Base-by-base conservation (phyloP, 2,888 invertebrate genomes). In the Corythucha ciliata region DNA sequence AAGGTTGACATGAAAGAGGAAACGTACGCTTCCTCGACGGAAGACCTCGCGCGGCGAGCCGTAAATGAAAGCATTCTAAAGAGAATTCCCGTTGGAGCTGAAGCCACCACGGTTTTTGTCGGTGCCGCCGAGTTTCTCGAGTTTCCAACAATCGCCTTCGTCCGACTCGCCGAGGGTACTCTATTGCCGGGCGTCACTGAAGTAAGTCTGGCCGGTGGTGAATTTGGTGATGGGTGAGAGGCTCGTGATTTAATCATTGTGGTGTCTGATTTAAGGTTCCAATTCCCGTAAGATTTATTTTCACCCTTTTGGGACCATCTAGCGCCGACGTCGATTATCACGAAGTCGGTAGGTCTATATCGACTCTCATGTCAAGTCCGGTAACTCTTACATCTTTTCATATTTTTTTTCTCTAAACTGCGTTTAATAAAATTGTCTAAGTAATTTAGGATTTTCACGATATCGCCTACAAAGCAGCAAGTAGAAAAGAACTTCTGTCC, bases 271-370 rank as follows among this genome's bases (percentile, higher is more conserved):
- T 57, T 3, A 54, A 75, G 68, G 73, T 76, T 25, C 72, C 87
- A 2, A 83, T 96, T 60, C 94, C 94, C 0, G 89, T 91, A 34
- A 76, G 93, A 55, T 94, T 94, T 66, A 78, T 97, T 75, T 93
- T 94, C 66, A 80, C 93, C 46, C 72, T 96, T 14, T 72, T 97
- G 57, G 94, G 94, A 0, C 96, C 96, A 3, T 75, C 75, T 34
- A 78, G 78, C 42, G 79, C 83, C 1, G 85, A 85, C 60, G 75
- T 93, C 61, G 92, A 94, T 69, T 94, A 94, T 68, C 91, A 92
- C 69, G 97, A 97, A 74, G 86, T 96, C 52, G 94, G 94, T 63
- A 78, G 96, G 47, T 89, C 93, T 6, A 88, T 97, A 63, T 88
- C 93, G 1, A 93, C 96, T 0, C 76, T 97, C 24, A 93, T 96